Conservation (phyloP, 2,888 invertebrate genomes). For the Alcis repandata region DNA sequence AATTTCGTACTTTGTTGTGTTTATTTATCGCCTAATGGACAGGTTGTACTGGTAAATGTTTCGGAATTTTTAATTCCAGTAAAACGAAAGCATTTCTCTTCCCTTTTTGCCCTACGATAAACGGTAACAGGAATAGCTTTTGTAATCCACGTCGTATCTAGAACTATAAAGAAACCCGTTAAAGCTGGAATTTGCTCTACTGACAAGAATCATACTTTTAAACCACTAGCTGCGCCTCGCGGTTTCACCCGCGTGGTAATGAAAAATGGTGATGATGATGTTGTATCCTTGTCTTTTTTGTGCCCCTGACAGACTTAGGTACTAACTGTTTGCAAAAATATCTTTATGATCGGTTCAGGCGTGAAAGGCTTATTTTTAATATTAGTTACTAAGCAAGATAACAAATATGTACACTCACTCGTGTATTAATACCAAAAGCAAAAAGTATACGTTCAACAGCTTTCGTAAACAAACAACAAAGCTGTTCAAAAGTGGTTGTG, state of each 20-base stretch:
- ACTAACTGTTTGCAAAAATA: too few relatives aligned
- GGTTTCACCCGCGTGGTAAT: too few relatives aligned
- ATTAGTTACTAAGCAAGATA: too few relatives aligned
- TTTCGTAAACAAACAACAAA: constrained; percentile 15
- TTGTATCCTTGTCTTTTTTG: too few relatives aligned
- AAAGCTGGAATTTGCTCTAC: too few relatives aligned
- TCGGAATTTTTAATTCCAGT: constrained; percentile 20
- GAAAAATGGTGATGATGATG: too few relatives aligned
- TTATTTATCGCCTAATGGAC: constrained; percentile 83
- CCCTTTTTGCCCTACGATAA: neutral
- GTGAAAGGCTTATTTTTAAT: too few relatives aligned
- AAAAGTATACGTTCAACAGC: neutral
- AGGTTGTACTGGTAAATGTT: constrained; percentile 68
- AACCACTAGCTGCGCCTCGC: too few relatives aligned
- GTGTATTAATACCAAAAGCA: neutral
- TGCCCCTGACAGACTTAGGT: too few relatives aligned
- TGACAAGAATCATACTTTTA: neutral
- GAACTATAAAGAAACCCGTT: too few relatives aligned
- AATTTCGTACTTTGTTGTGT: constrained; percentile 74
- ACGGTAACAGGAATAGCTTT: neutral
- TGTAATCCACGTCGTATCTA: neutral
- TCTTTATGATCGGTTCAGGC: too few relatives aligned
- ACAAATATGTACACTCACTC: too few relatives aligned
- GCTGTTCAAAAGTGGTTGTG: constrained; percentile 43
- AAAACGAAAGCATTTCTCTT: neutral